These are phyloP conservation scores for Polypedilum pembai DNA, from an alignment of 1,140 invertebrate genomes.

Conservation along the genomic window DNA sequence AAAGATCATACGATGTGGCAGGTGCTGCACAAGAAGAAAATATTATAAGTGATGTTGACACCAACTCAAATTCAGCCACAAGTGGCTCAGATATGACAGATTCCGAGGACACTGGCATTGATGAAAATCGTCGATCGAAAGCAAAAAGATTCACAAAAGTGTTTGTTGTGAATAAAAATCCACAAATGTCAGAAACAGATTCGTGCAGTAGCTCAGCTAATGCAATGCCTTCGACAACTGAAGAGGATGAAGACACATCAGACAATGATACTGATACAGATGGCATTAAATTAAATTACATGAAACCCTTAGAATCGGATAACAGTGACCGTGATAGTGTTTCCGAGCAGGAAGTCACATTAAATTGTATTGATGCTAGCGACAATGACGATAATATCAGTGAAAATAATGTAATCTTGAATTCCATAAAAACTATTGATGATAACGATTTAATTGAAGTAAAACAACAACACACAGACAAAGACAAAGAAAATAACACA, in stretches of 20 bases:
- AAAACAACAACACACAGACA: slow-evolving; percentile 11
- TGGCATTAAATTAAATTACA: slow-evolving; percentile 43
- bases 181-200: slow-evolving; percentile 56
- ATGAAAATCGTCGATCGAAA: slow-evolving; percentile 43
- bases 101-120: slow-evolving; percentile 40
- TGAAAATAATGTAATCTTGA: slow-evolving; percentile 29
- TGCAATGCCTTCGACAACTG: slow-evolving; percentile 37
- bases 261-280: slow-evolving; percentile 50
- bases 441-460: slow-evolving; percentile 29
- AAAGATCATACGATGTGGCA: slow-evolving; percentile 48
- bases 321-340: slow-evolving; percentile 1
- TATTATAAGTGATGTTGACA: slow-evolving; percentile 6
- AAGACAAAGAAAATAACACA: background rate
- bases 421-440: slow-evolving; percentile 24
- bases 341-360: background rate
- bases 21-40: slow-evolving; percentile 44
- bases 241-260: slow-evolving; percentile 47
- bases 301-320: slow-evolving; percentile 38
- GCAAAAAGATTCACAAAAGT: slow-evolving; percentile 61
- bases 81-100: slow-evolving; percentile 40
- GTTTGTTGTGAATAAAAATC: slow-evolving; percentile 63
- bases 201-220: slow-evolving; percentile 41
- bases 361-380: slow-evolving; percentile 15
- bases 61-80: slow-evolving; percentile 1
- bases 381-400: slow-evolving; percentile 15